Evolutionary conservation across 2,888 invertebrate genomes (phyloP).

Genomic region (Leptopilina myrica): DNA sequence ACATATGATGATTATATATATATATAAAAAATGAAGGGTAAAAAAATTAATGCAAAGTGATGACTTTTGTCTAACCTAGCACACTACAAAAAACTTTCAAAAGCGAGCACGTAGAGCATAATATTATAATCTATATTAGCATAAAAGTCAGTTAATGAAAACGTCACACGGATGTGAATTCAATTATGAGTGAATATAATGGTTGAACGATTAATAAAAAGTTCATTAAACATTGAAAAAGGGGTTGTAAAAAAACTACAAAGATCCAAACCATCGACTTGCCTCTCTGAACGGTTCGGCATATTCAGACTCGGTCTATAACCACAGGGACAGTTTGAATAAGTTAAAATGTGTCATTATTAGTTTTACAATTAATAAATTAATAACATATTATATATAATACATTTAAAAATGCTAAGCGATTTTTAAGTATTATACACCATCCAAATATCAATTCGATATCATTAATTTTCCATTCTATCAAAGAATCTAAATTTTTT

Average conservation of each 20-base stretch:
- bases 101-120: conserved; percentile 74
- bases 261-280: conserved; percentile 77
- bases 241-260: conserved; percentile 70
- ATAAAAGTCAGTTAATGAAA: conserved; percentile 70
- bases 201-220: conserved; percentile 47
- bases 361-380: conserved; percentile 38
- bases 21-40: no score
- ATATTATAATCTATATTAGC: conserved; percentile 63
- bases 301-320: conserved; percentile 77
- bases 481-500: no score
- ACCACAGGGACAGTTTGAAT: conserved; percentile 74
- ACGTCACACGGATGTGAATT: conserved; percentile 69
- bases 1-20: conserved; percentile 38
- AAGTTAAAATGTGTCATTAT: conserved; percentile 64
- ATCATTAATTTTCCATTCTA: no score
- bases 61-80: conserved; percentile 65
- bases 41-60: conserved; percentile 51
- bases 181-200: conserved; percentile 60
- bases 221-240: conserved; percentile 55
- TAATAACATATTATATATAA: not conserved
- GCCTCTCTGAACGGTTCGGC: conserved; percentile 77
- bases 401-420: conserved; percentile 33
- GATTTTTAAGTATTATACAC: not conserved
- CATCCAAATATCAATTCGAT: not conserved
- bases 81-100: conserved; percentile 65